Evolutionary conservation across 1,140 invertebrate species (phyloP).

Genomic region (Drosophila rhopaloa): DNA sequence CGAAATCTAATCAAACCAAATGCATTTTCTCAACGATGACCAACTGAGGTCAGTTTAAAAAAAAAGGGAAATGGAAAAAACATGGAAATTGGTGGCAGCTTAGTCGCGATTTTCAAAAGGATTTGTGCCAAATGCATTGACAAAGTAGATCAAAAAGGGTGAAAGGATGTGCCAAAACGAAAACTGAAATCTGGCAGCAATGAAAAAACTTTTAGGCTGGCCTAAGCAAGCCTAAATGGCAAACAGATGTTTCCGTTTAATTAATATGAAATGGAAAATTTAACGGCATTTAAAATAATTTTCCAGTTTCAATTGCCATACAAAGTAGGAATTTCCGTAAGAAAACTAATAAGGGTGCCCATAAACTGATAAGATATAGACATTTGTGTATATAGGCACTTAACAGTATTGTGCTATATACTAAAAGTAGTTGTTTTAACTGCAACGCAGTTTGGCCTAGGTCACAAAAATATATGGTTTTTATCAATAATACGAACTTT

Average conservation of each 20-base stretch:
- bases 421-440: background rate
- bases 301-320: constrained; percentile 43
- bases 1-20: constrained; percentile 75
- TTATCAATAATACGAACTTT: background rate
- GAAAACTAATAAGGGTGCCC: background rate
- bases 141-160: constrained; percentile 43
- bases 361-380: constrained; percentile 8
- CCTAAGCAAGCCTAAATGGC: constrained; percentile 17
- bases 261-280: constrained; percentile 52
- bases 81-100: constrained; percentile 26
- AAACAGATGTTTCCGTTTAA: constrained; percentile 14
- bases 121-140: constrained; percentile 55
- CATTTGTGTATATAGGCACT: background rate
- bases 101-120: constrained; percentile 46
- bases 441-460: constrained; percentile 45
- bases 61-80: constrained; percentile 8
- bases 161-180: constrained; percentile 37
- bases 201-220: constrained; percentile 9
- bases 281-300: constrained; percentile 54
- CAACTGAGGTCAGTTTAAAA: constrained; percentile 53
- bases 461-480: constrained; percentile 19
- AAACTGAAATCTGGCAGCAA: background rate
- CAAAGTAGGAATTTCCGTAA: background rate
- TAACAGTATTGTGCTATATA: background rate
- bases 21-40: constrained; percentile 42